Percentiles rank a stretch among this genome's conserved stretches.
Evolutionary conservation across 2,113 vertebrate species (phyloP).

Genomic region (Leucoraja erinaceus): DNA sequence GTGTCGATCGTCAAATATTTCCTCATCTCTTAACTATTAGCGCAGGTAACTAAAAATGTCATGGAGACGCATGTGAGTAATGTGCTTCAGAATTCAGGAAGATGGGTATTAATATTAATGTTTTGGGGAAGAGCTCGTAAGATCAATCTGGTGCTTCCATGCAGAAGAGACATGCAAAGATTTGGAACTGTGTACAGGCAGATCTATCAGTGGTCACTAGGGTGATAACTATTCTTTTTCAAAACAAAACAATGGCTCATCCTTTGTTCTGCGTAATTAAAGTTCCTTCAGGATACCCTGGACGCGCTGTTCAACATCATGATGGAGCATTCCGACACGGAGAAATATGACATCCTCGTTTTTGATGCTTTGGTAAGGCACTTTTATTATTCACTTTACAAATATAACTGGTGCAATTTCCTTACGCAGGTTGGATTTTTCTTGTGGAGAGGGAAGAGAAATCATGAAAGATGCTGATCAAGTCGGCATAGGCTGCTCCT

Average conservation of each 20-base stretch:
- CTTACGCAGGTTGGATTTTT: not conserved
- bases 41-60: not conserved
- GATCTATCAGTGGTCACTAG: not conserved
- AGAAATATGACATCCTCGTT: conserved; percentile 92
- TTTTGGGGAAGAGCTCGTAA: too few species aligned
- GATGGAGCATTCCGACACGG: conserved; percentile 91
- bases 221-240: not conserved
- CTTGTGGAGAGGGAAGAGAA: not conserved
- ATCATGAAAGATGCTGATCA: not conserved
- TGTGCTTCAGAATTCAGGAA: not conserved
- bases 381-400: not conserved
- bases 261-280: not conserved
- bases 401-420: not conserved
- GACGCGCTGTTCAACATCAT: conserved; percentile 97
- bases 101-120: not conserved
- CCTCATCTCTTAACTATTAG: not conserved
- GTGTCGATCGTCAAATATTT: not conserved
- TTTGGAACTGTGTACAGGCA: not conserved
- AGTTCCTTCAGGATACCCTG: conserved; percentile 93
- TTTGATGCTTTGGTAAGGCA: conserved; percentile 92
- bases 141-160: not conserved
- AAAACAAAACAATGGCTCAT: not conserved
- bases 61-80: not conserved
- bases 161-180: too few species aligned
- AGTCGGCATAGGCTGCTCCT: not conserved